These are phyloP conservation scores for Diarsia rubi DNA, from an alignment of 2,888 invertebrate genomes.

Conservation along the genomic window DNA sequence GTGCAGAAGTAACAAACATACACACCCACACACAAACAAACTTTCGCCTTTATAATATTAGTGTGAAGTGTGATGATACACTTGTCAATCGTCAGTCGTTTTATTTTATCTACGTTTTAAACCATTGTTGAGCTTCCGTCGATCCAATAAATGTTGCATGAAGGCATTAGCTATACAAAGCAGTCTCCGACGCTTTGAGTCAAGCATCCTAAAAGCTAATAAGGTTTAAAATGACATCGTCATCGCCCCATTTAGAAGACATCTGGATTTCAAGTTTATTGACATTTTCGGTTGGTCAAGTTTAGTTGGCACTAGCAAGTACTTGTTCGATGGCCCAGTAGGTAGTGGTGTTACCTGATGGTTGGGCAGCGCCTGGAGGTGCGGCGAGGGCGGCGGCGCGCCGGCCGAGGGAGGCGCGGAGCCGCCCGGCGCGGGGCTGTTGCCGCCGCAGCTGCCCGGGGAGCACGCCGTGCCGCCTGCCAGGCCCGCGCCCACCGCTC, in stretches of 20 bases:
- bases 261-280: neutral
- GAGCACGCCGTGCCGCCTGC: conserved; percentile 77
- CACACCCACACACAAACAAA: no score
- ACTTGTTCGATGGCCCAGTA: no score
- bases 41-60: no score
- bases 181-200: neutral
- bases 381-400: conserved; percentile 82
- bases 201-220: neutral
- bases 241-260: no score
- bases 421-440: conserved; percentile 85
- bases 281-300: neutral
- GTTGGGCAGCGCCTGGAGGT: conserved; percentile 62
- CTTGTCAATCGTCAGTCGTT: neutral
- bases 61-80: no score
- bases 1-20: no score
- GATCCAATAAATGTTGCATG: neutral
- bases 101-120: neutral
- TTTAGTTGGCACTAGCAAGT: neutral
- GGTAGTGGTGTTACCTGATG: conserved; percentile 75
- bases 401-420: conserved; percentile 86
- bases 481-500: neutral
- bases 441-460: conserved; percentile 88
- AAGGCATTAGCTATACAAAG: neutral
- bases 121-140: neutral
- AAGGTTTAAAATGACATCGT: neutral